Conservation (phyloP, 2,888 invertebrate species). For the Protophormia terraenovae region DNA sequence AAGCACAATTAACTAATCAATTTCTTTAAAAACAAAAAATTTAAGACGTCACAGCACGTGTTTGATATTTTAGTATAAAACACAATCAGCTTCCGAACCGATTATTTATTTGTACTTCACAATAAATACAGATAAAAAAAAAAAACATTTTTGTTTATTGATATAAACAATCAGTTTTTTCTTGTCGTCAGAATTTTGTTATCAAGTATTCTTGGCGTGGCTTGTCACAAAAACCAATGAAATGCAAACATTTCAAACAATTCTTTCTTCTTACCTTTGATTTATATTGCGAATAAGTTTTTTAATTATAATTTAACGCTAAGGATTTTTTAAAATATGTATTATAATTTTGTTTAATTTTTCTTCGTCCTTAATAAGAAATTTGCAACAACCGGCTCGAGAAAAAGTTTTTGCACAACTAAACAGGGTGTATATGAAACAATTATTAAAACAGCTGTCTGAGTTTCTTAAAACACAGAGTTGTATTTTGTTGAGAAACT, state of each 20-base stretch:
- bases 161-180: slow-evolving; percentile 12
- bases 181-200: neutral
- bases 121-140: neutral
- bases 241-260: neutral
- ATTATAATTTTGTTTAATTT: neutral
- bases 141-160: slow-evolving; percentile 3
- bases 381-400: slow-evolving; percentile 17
- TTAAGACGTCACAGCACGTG: neutral
- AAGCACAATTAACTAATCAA: neutral
- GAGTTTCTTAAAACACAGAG: neutral
- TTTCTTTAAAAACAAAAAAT: neutral
- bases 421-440: slow-evolving; percentile 1
- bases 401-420: neutral
- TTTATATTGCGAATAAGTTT: neutral
- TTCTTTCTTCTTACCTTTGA: neutral
- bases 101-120: neutral
- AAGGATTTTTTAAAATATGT: neutral
- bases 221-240: neutral
- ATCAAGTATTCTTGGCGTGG: neutral
- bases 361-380: too few species aligned
- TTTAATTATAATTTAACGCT: neutral
- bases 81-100: neutral
- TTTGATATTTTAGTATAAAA: neutral
- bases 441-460: neutral
- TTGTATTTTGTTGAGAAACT: neutral